Evolutionary conservation across 1,140 invertebrate genomes (phyloP), one percentile per base, ranked within the genome.

Genomic region (Ostrea denselamellosa): DNA sequence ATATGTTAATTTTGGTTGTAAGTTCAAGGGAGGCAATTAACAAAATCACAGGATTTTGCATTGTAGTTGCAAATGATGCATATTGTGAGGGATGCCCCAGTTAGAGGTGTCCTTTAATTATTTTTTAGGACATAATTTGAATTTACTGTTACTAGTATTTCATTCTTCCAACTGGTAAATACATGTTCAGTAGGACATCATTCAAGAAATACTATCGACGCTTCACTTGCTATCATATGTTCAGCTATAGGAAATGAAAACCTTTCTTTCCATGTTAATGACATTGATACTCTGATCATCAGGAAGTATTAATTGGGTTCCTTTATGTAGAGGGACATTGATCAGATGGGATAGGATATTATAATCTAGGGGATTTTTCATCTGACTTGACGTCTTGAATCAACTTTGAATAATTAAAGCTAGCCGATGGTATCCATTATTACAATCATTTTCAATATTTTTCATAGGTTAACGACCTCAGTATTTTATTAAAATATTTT

Each of bases 231-330:
- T 34, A 77, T 77, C 68, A 77, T 25, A 28, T 8, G 22, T 77
- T 28, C 25, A 12, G 65, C 8, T 8, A 17, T 25, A 77, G 68
- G 68, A 77, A 77, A 77, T 77, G 68, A 77, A 77, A 77, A 34
- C 28, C 68, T 77, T 22, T 77, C 10, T 77, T 77, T 71, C 28
- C 28, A 28, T 25, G 28, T 25, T 14, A 77, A 77, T 77, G 68
- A 77, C 68, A 77, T 25, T 77, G 68, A 77, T 77, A 77, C 14
- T 19, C 25, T 2, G 68, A 77, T 9, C 68, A 28, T 25, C 68
- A 77, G 68, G 68, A 77, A 77, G 68, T 77, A 28, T 77, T 77
- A 77, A 77, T 28, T 77, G 68, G 68, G 28, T 77, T 77, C 68
- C 25, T 77, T 22, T 77, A 77, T 22, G 68, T 77, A 34, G 68